Conservation (phyloP, 2,113 vertebrate species). For the Chloropsis hardwickii region DNA sequence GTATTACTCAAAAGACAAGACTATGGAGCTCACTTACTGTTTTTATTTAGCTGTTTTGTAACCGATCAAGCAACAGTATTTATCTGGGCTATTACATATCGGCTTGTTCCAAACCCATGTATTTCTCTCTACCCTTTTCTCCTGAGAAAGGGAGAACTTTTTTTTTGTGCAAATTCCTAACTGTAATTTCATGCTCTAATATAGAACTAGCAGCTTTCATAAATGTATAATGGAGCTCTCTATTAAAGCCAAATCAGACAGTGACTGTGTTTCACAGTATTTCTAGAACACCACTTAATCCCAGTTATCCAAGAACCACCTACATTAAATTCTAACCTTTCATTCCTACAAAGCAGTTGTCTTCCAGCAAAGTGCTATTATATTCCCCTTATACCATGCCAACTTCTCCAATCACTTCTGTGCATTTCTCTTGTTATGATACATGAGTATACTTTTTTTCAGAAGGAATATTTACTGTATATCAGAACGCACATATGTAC, state of each 20-base stretch:
- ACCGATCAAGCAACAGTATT: neutral
- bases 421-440: neutral
- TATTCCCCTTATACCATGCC: neutral
- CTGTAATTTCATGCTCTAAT: neutral
- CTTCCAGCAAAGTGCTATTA: neutral
- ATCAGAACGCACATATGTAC: neutral
- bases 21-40: neutral
- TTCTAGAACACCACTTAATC: neutral
- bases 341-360: neutral
- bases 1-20: neutral
- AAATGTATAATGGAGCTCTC: neutral
- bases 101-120: neutral
- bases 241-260: neutral
- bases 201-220: neutral
- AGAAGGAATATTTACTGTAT: neutral
- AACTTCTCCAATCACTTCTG: neutral
- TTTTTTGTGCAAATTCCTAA: neutral
- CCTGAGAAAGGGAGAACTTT: neutral
- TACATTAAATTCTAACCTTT: slow-evolving; percentile 19
- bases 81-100: neutral
- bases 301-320: slow-evolving; percentile 10
- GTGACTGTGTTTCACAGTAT: neutral
- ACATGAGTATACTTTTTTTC: neutral
- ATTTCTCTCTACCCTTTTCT: neutral
- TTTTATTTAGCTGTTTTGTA: neutral